A percentile compares a stretch with the other conserved stretches of the same genome.
Evolutionary conservation across 2,113 vertebrate genomes (phyloP).

Genomic region (Xyrauchen texanus): DNA sequence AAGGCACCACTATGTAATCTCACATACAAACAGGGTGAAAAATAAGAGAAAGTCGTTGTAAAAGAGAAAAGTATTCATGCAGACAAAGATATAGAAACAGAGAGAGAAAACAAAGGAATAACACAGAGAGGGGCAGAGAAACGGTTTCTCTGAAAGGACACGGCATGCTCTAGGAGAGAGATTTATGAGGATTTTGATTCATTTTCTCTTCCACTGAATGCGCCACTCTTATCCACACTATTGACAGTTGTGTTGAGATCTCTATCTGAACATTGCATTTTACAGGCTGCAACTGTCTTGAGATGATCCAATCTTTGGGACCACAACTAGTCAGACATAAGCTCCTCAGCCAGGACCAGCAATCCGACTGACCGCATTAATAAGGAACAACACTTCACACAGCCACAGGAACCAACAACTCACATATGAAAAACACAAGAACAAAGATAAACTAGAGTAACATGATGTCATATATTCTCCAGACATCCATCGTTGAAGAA

Average conservation of each 20-base stretch:
- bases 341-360: not conserved
- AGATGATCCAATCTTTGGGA: constrained; percentile 9
- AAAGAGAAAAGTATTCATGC: too few species aligned
- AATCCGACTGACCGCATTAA: not conserved
- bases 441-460: not conserved
- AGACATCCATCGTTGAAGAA: too few species aligned
- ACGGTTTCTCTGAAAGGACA: too few species aligned
- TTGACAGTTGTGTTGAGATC: constrained; percentile 45
- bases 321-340: constrained; percentile 11
- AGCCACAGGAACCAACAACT: not conserved
- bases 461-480: too few species aligned
- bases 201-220: constrained; percentile 18
- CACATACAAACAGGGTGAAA: too few species aligned
- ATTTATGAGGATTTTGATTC: constrained; percentile 37
- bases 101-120: not conserved
- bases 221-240: not conserved
- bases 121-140: not conserved
- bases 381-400: not conserved
- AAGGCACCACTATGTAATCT: too few species aligned
- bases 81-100: too few species aligned
- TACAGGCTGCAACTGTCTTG: constrained; percentile 14
- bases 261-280: constrained; percentile 38
- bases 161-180: not conserved
- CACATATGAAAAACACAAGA: not conserved
- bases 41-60: too few species aligned